Evolutionary conservation across 2,888 invertebrate species (phyloP).

Genomic region (Eupelmus urozonus): DNA sequence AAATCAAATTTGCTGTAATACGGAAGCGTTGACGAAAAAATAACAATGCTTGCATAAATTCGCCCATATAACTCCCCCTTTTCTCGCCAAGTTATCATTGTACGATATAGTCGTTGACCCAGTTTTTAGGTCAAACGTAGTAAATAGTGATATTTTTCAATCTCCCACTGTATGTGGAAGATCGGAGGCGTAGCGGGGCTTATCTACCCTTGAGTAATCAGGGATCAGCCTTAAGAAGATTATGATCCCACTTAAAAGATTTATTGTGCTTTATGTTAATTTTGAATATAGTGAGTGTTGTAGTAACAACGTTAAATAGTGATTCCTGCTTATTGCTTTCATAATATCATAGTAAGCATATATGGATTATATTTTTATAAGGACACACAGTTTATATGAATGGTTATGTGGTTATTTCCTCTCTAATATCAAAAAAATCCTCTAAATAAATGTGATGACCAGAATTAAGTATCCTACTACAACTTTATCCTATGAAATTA

Average conservation of each 20-base stretch:
- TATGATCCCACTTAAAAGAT: slow-evolving; percentile 1
- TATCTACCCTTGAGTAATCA: neutral
- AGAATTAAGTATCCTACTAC: too few species aligned
- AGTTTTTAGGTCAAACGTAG: neutral
- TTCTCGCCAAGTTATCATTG: too few species aligned
- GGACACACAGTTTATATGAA: too few species aligned
- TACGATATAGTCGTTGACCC: slow-evolving; percentile 22
- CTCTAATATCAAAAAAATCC: too few species aligned
- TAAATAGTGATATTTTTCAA: slow-evolving; percentile 5
- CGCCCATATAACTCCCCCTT: neutral
- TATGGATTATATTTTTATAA: too few species aligned
- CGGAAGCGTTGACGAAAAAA: neutral
- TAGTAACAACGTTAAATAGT: neutral
- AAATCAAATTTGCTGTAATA: neutral
- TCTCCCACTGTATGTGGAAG: neutral
- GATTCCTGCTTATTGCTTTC: neutral
- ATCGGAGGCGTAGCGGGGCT: neutral
- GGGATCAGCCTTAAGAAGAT: slow-evolving; percentile 20
- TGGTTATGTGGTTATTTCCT: too few species aligned
- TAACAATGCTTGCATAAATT: neutral
- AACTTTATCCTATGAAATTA: too few species aligned
- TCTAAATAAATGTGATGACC: too few species aligned
- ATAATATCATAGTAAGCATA: neutral
- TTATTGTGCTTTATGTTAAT: slow-evolving; percentile 19
- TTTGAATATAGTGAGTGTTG: neutral